phyloP scores from a whole-genome alignment of 2,113 vertebrate species.

The Dicentrarchus labrax region DNA sequence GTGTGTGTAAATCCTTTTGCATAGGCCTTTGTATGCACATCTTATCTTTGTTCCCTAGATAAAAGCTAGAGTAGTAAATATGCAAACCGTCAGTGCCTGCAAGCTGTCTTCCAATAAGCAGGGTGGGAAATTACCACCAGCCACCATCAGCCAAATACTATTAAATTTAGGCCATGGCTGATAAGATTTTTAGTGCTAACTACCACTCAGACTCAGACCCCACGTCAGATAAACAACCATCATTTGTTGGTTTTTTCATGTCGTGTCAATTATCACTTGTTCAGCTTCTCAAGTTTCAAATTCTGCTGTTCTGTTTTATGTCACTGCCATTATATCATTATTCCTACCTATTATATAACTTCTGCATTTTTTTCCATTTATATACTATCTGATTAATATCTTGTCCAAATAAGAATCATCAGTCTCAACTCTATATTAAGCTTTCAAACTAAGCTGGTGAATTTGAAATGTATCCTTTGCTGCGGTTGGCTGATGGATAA shows the following conservation, averaged over 20 bases:
- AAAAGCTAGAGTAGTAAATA: slow-evolving; percentile 67
- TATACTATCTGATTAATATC: background rate
- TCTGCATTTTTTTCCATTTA: background rate
- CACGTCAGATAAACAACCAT: background rate
- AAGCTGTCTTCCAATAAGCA: slow-evolving; percentile 67
- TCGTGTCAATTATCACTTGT: background rate
- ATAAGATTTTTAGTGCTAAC: slow-evolving; percentile 14
- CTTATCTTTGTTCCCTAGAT: slow-evolving; percentile 72
- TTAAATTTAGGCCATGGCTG: slow-evolving; percentile 27
- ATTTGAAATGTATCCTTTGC: background rate
- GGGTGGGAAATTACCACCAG: slow-evolving; percentile 57
- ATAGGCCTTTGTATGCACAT: slow-evolving; percentile 65
- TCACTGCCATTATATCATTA: too few relatives aligned
- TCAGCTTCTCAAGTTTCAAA: background rate
- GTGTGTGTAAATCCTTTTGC: slow-evolving; percentile 52
- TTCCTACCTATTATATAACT: too few relatives aligned
- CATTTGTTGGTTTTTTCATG: background rate
- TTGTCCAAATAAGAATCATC: background rate
- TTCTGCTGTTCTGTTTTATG: too few relatives aligned
- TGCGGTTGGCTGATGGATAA: background rate
- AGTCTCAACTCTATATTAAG: background rate
- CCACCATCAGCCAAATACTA: slow-evolving; percentile 7
- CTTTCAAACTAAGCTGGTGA: background rate
- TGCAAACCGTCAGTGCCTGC: slow-evolving; percentile 69
- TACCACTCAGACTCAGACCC: background rate